Evolutionary conservation across 2,888 invertebrate genomes (phyloP).

Genomic region (Odontocolon sp.): DNA sequence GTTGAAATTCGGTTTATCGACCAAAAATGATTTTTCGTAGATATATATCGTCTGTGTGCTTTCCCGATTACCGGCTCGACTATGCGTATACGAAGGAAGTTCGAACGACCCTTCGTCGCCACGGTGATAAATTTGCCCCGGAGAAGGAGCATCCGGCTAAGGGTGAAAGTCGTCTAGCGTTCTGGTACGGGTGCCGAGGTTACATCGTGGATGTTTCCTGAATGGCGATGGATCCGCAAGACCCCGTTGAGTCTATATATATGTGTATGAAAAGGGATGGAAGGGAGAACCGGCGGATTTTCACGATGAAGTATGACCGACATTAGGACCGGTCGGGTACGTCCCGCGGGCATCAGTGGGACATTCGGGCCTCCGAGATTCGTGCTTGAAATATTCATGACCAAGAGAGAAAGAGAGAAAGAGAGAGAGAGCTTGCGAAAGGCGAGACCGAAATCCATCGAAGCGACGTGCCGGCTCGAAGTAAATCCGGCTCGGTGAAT

Average conservation of each 20-base stretch:
- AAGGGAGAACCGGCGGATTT: conserved; percentile 46
- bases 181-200: neutral
- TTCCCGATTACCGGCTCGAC: too few relatives aligned
- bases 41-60: too few relatives aligned
- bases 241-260: neutral
- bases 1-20: too few relatives aligned
- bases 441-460: conserved; percentile 32
- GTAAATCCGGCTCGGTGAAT: conserved; percentile 2
- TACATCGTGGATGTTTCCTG: conserved; percentile 48
- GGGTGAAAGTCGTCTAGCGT: conserved; percentile 22
- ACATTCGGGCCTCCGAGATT: conserved; percentile 56
- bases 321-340: conserved; percentile 60
- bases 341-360: conserved; percentile 59
- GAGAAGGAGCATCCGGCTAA: conserved; percentile 10
- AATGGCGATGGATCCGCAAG: conserved; percentile 27
- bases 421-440: conserved; percentile 1
- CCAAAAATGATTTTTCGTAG: too few relatives aligned
- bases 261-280: conserved; percentile 5
- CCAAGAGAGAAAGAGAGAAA: too few relatives aligned
- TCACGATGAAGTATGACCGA: conserved; percentile 62
- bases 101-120: conserved; percentile 18
- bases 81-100: conserved; percentile 21
- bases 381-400: conserved; percentile 70
- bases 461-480: conserved; percentile 2
- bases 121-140: conserved; percentile 30